Conservation (phyloP, 1,140 invertebrate species). For the Fopius arisanus region DNA sequence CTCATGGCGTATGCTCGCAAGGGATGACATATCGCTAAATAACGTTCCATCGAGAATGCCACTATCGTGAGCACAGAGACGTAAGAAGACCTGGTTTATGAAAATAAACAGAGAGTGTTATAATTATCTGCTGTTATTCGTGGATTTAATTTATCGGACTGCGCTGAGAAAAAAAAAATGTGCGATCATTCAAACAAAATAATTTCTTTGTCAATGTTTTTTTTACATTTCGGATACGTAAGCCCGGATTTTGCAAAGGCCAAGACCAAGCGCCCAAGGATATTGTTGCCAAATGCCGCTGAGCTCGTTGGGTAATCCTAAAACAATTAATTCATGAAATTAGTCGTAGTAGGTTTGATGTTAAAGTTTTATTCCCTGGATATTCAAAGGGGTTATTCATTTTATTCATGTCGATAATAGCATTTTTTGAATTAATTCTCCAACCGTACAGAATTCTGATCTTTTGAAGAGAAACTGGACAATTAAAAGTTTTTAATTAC, state of each 20-base stretch:
- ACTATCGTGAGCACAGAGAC: slow-evolving; percentile 91
- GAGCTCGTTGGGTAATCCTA: slow-evolving; percentile 89
- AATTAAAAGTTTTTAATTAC: no score
- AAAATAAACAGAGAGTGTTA: not conserved
- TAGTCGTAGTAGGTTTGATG: no score
- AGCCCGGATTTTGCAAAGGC: slow-evolving; percentile 85
- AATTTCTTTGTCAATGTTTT: not conserved
- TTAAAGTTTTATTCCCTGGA: no score
- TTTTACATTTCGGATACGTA: slow-evolving; percentile 66
- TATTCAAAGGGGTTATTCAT: no score
- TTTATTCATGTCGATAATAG: no score
- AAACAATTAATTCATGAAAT: slow-evolving; percentile 49
- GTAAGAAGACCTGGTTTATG: slow-evolving; percentile 77
- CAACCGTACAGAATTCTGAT: no score
- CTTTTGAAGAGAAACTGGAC: no score
- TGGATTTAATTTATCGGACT: no score
- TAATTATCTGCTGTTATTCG: not conserved
- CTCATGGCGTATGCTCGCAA: slow-evolving; percentile 82
- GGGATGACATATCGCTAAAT: slow-evolving; percentile 92
- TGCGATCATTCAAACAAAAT: not conserved
- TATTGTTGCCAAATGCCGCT: slow-evolving; percentile 93
- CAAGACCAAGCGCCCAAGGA: slow-evolving; percentile 84
- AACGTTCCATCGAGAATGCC: slow-evolving; percentile 86
- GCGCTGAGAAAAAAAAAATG: no score
- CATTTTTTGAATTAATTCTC: no score